Evolutionary conservation across 2,113 vertebrate species (phyloP).

Genomic region (Mormyrus iriodes): DNA sequence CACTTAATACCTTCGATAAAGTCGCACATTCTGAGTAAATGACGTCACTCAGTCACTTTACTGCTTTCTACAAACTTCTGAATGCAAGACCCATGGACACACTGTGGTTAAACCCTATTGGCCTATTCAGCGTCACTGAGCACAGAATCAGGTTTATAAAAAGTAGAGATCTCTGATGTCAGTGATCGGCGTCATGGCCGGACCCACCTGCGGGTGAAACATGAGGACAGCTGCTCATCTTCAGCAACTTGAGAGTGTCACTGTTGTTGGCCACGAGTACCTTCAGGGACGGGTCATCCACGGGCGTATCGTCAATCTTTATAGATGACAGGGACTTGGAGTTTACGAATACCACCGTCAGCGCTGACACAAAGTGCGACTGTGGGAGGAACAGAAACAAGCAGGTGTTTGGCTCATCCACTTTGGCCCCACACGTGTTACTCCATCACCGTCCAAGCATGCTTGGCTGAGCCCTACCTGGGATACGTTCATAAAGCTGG

Average conservation of each 20-base stretch:
- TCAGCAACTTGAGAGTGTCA: slow-evolving; percentile 66
- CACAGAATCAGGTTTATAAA: neutral
- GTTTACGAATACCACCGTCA: slow-evolving; percentile 76
- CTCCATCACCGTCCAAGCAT: neutral
- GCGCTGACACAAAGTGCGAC: slow-evolving; percentile 72
- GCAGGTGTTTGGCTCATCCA: neutral
- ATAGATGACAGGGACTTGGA: slow-evolving; percentile 74
- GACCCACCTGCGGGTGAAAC: slow-evolving; percentile 72
- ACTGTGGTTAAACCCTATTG: neutral
- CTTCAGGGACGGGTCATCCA: slow-evolving; percentile 75
- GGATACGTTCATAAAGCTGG: slow-evolving; percentile 83
- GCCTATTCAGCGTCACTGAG: neutral
- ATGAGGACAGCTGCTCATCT: slow-evolving; percentile 78
- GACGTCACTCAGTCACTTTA: neutral
- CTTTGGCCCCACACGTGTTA: neutral
- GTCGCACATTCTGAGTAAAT: neutral
- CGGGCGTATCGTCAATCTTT: slow-evolving; percentile 72
- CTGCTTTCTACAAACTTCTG: neutral
- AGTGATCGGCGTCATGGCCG: neutral
- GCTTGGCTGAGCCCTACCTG: slow-evolving; percentile 61
- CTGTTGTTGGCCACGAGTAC: slow-evolving; percentile 76
- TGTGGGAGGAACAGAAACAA: slow-evolving; percentile 19
- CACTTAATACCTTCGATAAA: neutral
- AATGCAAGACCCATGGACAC: neutral
- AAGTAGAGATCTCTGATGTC: neutral